Evolutionary conservation across 2,113 vertebrate genomes (phyloP).

Genomic region (Mesoclemmys tuberculata): DNA sequence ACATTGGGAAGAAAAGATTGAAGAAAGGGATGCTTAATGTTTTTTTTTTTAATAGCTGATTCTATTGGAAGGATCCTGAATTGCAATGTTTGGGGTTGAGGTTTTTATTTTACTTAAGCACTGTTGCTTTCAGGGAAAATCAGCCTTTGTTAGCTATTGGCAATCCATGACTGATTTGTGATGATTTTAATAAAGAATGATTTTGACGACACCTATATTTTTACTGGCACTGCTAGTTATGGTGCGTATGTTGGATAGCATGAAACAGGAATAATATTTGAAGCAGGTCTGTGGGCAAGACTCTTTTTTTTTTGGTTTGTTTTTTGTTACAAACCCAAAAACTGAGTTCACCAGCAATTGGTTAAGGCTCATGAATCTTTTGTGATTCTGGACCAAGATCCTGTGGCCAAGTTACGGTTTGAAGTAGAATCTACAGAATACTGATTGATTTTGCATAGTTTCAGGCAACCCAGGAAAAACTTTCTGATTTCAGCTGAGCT

Average conservation of each 20-base stretch:
- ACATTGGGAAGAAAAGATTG: neutral
- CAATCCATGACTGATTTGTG: slow-evolving; percentile 41
- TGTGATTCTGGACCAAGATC: accelerated
- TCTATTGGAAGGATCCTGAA: slow-evolving; percentile 21
- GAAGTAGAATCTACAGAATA: neutral
- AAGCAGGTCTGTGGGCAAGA: neutral
- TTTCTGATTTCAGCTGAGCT: neutral
- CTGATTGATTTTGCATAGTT: neutral
- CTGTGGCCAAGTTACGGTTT: neutral
- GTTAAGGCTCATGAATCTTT: accelerated
- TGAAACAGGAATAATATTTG: neutral
- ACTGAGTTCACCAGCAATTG: neutral
- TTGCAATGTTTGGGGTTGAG: neutral
- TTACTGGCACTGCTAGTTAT: neutral
- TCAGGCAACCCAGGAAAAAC: neutral
- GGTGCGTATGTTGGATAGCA: neutral
- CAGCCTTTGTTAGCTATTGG: neutral
- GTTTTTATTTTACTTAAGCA: slow-evolving; percentile 58
- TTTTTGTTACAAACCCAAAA: neutral
- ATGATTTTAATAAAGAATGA: slow-evolving; percentile 9
- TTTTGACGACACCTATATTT: slow-evolving; percentile 18
- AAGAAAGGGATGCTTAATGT: neutral
- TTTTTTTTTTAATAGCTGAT: neutral
- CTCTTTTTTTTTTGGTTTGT: no score
- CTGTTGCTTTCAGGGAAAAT: neutral